Conservation (phyloP, 2,113 vertebrate genomes). For the Axis porcinus region DNA sequence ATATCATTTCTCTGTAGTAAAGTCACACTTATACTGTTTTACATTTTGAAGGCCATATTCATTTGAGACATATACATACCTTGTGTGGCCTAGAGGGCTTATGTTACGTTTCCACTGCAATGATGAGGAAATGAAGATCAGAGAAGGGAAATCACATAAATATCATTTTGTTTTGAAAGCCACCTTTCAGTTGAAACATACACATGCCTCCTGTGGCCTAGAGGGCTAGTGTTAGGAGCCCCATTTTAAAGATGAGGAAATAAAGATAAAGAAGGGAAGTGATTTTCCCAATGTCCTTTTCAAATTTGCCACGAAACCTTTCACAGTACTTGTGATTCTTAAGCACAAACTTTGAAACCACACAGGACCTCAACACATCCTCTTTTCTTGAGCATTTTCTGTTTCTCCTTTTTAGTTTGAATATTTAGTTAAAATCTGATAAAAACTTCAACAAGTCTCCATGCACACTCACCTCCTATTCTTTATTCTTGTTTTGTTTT, state of each 20-base stretch:
- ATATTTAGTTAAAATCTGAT: background rate
- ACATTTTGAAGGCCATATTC: background rate
- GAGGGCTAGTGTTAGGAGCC: background rate
- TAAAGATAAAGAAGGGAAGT: conserved; percentile 23
- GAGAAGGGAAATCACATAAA: background rate
- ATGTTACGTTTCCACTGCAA: background rate
- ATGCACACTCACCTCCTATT: background rate
- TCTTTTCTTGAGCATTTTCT: conserved; percentile 6
- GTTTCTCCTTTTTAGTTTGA: background rate
- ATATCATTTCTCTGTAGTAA: background rate
- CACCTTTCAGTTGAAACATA: background rate
- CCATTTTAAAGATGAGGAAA: conserved; percentile 16
- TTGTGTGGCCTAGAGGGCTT: background rate
- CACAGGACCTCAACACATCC: background rate
- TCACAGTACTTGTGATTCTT: conserved; percentile 31
- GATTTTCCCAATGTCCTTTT: background rate
- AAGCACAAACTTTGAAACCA: background rate
- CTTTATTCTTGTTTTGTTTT: background rate
- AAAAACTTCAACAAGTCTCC: background rate
- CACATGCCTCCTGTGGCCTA: background rate
- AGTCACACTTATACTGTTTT: background rate
- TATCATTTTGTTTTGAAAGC: background rate
- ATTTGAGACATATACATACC: background rate
- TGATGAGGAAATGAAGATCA: conserved; percentile 28
- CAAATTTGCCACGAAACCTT: background rate